Percentiles rank a stretch among this genome's conserved stretches.
These are phyloP conservation scores for Macropis europaea DNA, from an alignment of 2,888 invertebrate genomes.

Conservation along the genomic window DNA sequence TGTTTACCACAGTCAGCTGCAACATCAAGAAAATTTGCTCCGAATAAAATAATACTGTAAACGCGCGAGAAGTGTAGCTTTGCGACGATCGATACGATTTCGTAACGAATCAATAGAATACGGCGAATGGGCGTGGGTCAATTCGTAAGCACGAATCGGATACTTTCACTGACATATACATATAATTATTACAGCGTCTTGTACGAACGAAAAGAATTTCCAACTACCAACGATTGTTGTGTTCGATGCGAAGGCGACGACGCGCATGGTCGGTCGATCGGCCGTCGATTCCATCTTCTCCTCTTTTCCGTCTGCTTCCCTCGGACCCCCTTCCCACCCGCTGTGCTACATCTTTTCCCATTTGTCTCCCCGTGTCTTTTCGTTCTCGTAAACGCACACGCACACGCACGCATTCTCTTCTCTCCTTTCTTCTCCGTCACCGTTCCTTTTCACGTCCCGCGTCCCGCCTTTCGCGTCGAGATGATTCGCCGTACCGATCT, in stretches of 20 bases:
- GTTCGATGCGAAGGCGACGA: conserved; percentile 35
- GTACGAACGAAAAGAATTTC: conserved; percentile 30
- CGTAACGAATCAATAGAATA: background rate
- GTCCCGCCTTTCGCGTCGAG: background rate
- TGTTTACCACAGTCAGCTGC: conserved; percentile 33
- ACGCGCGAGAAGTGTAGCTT: conserved; percentile 37
- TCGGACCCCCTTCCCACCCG: no score
- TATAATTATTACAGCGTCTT: background rate
- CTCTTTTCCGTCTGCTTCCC: no score
- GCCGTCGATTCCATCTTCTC: conserved; percentile 9
- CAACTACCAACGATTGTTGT: conserved; percentile 35
- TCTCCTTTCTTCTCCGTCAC: conserved; percentile 3
- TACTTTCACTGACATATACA: no score
- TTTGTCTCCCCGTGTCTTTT: no score
- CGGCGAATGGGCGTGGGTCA: background rate
- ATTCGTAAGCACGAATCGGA: background rate
- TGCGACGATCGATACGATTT: background rate
- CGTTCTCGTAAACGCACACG: background rate
- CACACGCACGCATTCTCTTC: conserved; percentile 4
- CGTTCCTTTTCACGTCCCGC: background rate
- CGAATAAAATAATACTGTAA: conserved; percentile 66
- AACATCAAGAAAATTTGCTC: conserved; percentile 50
- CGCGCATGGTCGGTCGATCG: conserved; percentile 27
- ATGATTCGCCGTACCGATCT: conserved; percentile 34
- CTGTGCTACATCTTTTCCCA: no score